These are phyloP conservation scores for Xiphophorus hellerii DNA, from an alignment of 2,113 vertebrate genomes.

Conservation along the genomic window DNA sequence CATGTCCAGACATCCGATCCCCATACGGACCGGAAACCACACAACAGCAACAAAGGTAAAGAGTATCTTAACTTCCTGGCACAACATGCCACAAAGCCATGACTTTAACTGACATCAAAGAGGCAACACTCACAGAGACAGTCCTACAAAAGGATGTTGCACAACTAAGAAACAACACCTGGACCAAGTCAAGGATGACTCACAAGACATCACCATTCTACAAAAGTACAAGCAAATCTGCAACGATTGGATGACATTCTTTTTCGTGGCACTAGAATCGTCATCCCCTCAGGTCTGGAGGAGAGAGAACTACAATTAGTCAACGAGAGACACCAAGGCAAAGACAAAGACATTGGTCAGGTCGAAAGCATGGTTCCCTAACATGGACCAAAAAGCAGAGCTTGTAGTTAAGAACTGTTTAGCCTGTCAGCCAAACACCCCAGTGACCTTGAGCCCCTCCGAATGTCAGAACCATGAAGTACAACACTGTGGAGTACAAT, in stretches of 20 bases:
- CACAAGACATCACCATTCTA: neutral
- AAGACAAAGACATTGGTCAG: constrained; percentile 27
- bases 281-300: constrained; percentile 15
- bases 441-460: constrained; percentile 1
- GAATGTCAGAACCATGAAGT: constrained; percentile 11
- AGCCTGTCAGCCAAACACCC: neutral
- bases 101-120: constrained; percentile 16
- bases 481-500: constrained; percentile 23
- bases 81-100: constrained; percentile 26
- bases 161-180: neutral
- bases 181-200: neutral
- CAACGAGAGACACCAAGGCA: constrained; percentile 45
- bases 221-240: constrained; percentile 18
- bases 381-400: neutral
- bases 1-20: constrained; percentile 19
- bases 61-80: constrained; percentile 8
- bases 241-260: constrained; percentile 14
- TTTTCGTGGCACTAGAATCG: constrained; percentile 17
- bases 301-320: constrained; percentile 20
- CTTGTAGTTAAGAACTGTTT: neutral
- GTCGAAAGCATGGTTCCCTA: neutral
- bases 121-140: constrained; percentile 13
- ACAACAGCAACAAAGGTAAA: constrained; percentile 32
- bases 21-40: neutral
- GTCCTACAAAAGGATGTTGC: constrained; percentile 27